Base-by-base conservation (phyloP, 2,888 invertebrate species). In the Pyralis farinalis region DNA sequence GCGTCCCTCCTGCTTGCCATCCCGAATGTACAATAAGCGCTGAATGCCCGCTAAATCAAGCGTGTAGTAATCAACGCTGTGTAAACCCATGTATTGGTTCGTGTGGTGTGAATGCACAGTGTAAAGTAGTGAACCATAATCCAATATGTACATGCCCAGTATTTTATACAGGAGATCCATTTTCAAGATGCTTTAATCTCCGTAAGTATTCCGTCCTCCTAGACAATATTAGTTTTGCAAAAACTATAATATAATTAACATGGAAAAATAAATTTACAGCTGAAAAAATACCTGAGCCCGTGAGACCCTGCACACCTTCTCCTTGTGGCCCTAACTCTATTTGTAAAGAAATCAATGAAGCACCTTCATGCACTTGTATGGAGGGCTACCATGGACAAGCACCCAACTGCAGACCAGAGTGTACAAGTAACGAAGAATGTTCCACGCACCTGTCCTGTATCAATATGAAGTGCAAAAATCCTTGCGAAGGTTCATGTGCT, bases 321-420 rank as follows among this genome's bases (percentile, higher is more conserved):
- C 96, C 95, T 2, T 96, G 96, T 66, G 96, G 96, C 7, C 93
- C 94, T 0, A 93, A 94, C 63, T 91, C 95, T 0, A 90, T 94
- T 55, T 96, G 95, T 63, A 91, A 90, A 69, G 90, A 92, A 42
- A 72, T 91, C 7, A 93, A 94, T 47, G 93, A 93, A 49, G 90
- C 92, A 6, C 94, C 95, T 1, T 92, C 94, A 0, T 96, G 96
- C 62, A 94, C 94, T 25, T 96, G 96, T 57, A 69, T 93, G 38
- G 90, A 92, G 40, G 91, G 91, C 42, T 94, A 92, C 58, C 89
- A 91, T 31, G 95, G 95, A 16, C 88, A 91, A 47, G 94, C 95
- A 36, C 95, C 95, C 1, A 92, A 93, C 55, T 96, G 95, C 58
- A 90, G 92, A 51, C 95, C 95, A 1, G 96, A 96, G 80, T 96